Evolutionary conservation across 2,113 vertebrate genomes (phyloP).

Genomic region (pig (Sus scrofa)): DNA sequence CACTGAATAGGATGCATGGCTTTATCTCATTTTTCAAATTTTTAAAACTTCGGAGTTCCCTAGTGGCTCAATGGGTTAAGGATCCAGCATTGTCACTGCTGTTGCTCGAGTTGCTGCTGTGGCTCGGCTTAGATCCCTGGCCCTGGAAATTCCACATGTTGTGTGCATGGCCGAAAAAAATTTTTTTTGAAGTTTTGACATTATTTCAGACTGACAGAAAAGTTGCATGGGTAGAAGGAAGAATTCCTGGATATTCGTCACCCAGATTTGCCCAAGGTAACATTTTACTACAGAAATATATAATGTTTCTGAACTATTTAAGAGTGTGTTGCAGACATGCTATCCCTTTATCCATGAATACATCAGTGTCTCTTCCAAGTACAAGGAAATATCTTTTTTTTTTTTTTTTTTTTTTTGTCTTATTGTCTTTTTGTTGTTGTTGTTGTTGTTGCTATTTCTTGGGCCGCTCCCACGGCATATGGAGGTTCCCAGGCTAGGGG

Average conservation of each 20-base stretch:
- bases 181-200: no score
- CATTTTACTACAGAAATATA: not conserved
- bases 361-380: not conserved
- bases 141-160: no score
- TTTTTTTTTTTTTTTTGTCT: no score
- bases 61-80: no score
- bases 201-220: slow-evolving; percentile 4
- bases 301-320: not conserved
- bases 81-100: no score
- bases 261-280: not conserved
- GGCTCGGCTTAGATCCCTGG: no score
- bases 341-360: not conserved
- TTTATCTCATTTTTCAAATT: not conserved
- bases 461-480: no score
- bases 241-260: not conserved
- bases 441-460: no score
- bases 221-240: not conserved
- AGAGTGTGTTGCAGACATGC: not conserved
- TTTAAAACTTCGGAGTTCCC: not conserved
- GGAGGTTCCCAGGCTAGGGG: no score
- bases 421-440: no score
- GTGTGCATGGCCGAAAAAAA: no score
- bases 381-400: not conserved
- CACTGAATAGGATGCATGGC: not conserved
- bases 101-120: no score